Evolutionary conservation across 64 coral and sea anemone species (phyloP), one percentile per base, ranked within the genome.

Genomic region (Cladopsammia gracilis): DNA sequence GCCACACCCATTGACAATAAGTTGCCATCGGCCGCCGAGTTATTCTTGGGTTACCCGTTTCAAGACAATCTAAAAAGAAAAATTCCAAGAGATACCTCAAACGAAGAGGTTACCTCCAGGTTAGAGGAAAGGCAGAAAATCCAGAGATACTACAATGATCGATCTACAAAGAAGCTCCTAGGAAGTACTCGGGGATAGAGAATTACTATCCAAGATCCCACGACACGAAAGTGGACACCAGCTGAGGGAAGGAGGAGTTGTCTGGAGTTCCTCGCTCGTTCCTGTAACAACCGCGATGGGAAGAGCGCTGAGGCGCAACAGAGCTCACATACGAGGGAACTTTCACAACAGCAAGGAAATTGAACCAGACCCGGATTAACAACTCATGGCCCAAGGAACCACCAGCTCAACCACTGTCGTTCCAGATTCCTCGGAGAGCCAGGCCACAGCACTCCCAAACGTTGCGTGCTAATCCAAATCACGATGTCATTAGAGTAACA

Each of bases 131-230:
- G 70, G 71, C 77, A 96, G 25, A 57, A 96, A 51, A 45, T 58
- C 2, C 91, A 96, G 25, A 93, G 64, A 72, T 51, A 66, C 44
- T 96, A 89, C 90, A 44, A 96, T 48, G 89, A 91, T 81, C 18
- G 93, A 44, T 53, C 54, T 50, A 57, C 73, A 22, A 91, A 86
- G 67, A 18, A 71, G 42, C 73, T 95, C 34, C 88, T 88, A 53
- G 46, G 20, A 6, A 62, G 89, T 6, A 68, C 68, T 26, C 62
- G 71, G 10, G 95, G 78, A 2, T 57, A 96, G 46, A 66, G 10
- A 65, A 85, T 92, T n/a, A 64, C n/a, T 1, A 78, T 96, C 26
- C 95, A 89, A 89, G 86, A 93, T 47, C 90, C 85, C 58, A 54
- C n/a, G 24, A 59, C 52, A 26, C 43, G 71, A 22, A 89, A 86